A percentile compares a stretch with the other conserved stretches of the same genome.
These are phyloP conservation scores for Catostomus latipinnis DNA, from an alignment of 2,797 vertebrate species.

Conservation along the genomic window DNA sequence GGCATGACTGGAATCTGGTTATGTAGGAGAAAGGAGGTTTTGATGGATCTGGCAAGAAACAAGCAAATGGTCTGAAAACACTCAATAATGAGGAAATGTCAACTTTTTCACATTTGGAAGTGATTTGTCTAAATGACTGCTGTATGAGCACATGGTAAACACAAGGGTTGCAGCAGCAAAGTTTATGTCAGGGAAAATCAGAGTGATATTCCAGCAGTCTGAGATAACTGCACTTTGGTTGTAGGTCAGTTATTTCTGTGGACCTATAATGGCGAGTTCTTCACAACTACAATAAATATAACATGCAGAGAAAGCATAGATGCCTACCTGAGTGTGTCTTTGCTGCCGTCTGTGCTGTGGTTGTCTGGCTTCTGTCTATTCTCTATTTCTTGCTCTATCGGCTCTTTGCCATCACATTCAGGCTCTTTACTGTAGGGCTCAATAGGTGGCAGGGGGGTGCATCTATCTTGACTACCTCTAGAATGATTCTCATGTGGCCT, in stretches of 20 bases:
- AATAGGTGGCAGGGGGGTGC: constrained; percentile 72
- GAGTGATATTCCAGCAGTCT: constrained; percentile 6
- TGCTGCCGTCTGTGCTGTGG: constrained; percentile 71
- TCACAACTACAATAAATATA: neutral
- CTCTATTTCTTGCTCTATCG: constrained; percentile 66
- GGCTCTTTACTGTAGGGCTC: constrained; percentile 60
- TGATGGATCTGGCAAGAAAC: constrained; percentile 63
- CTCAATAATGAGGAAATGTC: constrained; percentile 68
- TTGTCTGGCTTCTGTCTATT: constrained; percentile 64
- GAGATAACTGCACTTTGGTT: constrained; percentile 25
- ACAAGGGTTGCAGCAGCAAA: neutral
- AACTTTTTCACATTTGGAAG: constrained; percentile 71
- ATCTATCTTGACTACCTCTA: constrained; percentile 76
- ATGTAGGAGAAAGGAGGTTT: constrained; percentile 67
- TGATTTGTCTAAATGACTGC: constrained; percentile 69
- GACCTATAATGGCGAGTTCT: neutral
- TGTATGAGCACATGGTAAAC: constrained; percentile 4
- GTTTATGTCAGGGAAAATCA: constrained; percentile 22
- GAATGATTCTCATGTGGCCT: constrained; percentile 61
- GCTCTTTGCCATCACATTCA: constrained; percentile 54
- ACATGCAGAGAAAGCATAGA: neutral
- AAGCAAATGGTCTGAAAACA: constrained; percentile 72
- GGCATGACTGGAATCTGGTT: constrained; percentile 73
- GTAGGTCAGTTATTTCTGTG: constrained; percentile 3
- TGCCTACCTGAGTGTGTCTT: constrained; percentile 82